Percentiles rank a stretch among this genome's conserved stretches.
These are phyloP conservation scores for Cisticola juncidis DNA, from an alignment of 2,113 vertebrate species.

Conservation along the genomic window DNA sequence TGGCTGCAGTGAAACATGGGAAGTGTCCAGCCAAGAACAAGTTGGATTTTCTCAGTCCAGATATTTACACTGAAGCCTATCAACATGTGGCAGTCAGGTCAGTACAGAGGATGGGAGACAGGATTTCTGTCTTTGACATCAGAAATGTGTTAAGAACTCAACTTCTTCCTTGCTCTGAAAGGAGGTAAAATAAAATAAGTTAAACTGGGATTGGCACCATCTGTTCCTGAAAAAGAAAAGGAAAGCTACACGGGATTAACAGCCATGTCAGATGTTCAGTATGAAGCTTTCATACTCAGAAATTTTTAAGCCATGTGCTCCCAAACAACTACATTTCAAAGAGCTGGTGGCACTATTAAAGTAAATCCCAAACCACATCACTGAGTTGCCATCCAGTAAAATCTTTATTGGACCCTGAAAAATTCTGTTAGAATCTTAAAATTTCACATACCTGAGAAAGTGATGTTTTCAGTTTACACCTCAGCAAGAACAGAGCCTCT, in stretches of 20 bases:
- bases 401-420: not conserved
- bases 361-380: not conserved
- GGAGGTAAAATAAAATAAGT: not conserved
- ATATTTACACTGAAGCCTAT: slow-evolving; percentile 72
- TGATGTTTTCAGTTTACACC: not conserved
- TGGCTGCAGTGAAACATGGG: not conserved
- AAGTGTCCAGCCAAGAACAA: slow-evolving; percentile 66
- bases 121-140: not conserved
- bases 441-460: not conserved
- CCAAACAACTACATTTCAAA: not conserved
- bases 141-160: not conserved
- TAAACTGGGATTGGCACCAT: not conserved
- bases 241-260: not conserved
- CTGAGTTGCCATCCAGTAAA: not conserved
- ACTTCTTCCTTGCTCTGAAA: not conserved
- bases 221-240: not conserved
- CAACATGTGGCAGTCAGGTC: slow-evolving; percentile 70
- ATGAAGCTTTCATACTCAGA: not conserved
- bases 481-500: not conserved
- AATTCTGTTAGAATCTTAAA: not conserved
- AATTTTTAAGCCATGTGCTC: not conserved
- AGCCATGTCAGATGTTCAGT: not conserved
- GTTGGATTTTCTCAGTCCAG: slow-evolving; percentile 70
- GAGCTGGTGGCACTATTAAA: not conserved
- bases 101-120: not conserved